Evolutionary conservation across 2,113 vertebrate genomes (phyloP), one percentile per base, ranked within the genome.

Genomic region (Phyllostomus discolor): DNA sequence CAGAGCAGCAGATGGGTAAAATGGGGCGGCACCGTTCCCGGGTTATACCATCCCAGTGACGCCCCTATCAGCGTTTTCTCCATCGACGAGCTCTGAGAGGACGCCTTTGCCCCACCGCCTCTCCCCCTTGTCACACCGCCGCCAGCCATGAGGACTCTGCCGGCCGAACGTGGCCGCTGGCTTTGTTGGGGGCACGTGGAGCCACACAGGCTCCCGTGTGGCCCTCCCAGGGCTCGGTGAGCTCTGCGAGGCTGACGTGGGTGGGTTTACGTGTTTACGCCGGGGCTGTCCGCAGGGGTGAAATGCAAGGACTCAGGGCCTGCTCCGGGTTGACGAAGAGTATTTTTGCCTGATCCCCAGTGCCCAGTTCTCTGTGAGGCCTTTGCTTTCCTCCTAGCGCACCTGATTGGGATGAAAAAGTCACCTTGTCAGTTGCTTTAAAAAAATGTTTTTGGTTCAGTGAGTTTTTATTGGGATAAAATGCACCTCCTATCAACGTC

Each of bases 131-230:
- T 35, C 80, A 90, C 28, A 54, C 41, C 0, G 0, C 50, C 0
- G 3, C 91, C 97, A 83, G 70, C 91, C 64, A 41, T 0, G 5
- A 82, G 66, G 70, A 88, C 92, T 57, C 80, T 54, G 41, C 52
- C n/a, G 92, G 85, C 43, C 92, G 90, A 90, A 66, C 75, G 48
- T 89, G 92, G 94, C 90, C 82, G 35, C 26, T 50, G 57, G 72
- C 76, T 83, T 41, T 84, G 26, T 24, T 86, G 78, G 82, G 91
- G 86, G 79, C 43, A 24, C 5, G 0, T 0, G 1, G 81, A 91
- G 73, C 20, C 43, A 31, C 33, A 5, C 41, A 80, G 79, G 46
- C 57, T 67, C 75, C 57, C 10, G 12, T 12, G 54, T 11, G 10
- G 24, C n/a, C 33, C 75, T 93, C 69, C 31, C 70, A 17, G 87